Evolutionary conservation across 2,888 invertebrate genomes (phyloP), one percentile per base, ranked within the genome.

Genomic region (Chaetogeoica ovagalla): DNA sequence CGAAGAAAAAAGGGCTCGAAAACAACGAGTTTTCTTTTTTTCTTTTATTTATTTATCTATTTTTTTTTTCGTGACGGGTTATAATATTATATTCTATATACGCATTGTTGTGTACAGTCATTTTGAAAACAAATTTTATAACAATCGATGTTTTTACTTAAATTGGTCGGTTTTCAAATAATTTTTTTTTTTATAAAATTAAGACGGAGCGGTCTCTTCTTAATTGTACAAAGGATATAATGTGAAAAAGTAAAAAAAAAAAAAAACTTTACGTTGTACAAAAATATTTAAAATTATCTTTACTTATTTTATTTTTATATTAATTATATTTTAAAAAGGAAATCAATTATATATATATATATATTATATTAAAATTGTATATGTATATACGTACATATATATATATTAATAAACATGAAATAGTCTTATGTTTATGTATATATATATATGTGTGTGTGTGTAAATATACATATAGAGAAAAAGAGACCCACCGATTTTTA

Each of bases 31-130:
- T 82, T 82, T 43, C 9, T 43, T 43, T 9, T 7, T 43, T 43
- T 43, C 9, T 43, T 43, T 43, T 43, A 5, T 43, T 1, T 43
- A 5, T 43, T 43, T 43, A 5, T 43, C 8, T 43, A 5, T 43
- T 43, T 43, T 81, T 75, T 59, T 59, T 81, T 81, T 82, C 74
- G 72, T 81, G 65, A 81, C 75, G 82, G 82, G 82, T 82, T 82
- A 82, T 82, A 30, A 30, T 30, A 82, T 82, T 81, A 79, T 70
- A 79, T 79, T 71, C 69, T 79, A 71, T 75, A 59, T 57, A 30
- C 30, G 63, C 79, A 63, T 79, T 79, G 79, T 79, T 79, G 79
- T 79, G 79, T 79, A 79, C 79, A 79, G 79, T 79, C 62, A 79
- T 71, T 79, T 79, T 79, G 63, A 79, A 79, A 43, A 79, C 79